Base-by-base conservation (phyloP, 2,888 invertebrate species). In the Dinocampus coccinellae region DNA sequence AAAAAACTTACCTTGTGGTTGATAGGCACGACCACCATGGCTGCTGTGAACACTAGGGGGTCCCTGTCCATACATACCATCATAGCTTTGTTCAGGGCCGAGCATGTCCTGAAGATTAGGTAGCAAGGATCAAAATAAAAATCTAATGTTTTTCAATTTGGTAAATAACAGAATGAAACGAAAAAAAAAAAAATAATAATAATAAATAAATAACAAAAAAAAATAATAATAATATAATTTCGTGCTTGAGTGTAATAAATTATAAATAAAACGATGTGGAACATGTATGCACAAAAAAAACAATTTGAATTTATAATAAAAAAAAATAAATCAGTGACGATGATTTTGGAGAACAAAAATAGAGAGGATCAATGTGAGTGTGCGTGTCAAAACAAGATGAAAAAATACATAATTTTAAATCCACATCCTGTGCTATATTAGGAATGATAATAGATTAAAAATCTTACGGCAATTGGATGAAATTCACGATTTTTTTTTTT, bases 51-150 rank as follows among this genome's bases (percentile, higher is more conserved):
- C 93, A 88, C 93, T 94, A 82, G 96, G 95, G 81, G 96, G 95
- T 87, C 96, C 94, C 88, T 96, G 96, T 86, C 94, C 94, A 89
- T 97, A 97, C 91, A 96, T 92, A 88, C 95, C 95, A 88, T 97
- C 97, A 90, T 96, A 97, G 85, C 95, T 93, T 90, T 96, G 96
- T 88, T 97, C 97, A 84, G 95, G 94, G 86, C 93, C 94, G 89
- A 95, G 92, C 93, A 95, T 95, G 89, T 96, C 97, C 95, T 96
- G 86, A 81, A 85, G 84, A 87, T 83, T 81, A 83, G 81, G 86
- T 84, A 85, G 82, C 81, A 84, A 84, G 87, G 84, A 82, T 86
- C 79, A 87, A 86, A 82, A 85, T 82, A 84, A 83, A 83, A 83
- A 79, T 79, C 63, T 64, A 52, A 29, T 34, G 22, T 22, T 55